phyloP scores from a whole-genome alignment of 2,797 vertebrate genomes.

The Chromis chromis region DNA sequence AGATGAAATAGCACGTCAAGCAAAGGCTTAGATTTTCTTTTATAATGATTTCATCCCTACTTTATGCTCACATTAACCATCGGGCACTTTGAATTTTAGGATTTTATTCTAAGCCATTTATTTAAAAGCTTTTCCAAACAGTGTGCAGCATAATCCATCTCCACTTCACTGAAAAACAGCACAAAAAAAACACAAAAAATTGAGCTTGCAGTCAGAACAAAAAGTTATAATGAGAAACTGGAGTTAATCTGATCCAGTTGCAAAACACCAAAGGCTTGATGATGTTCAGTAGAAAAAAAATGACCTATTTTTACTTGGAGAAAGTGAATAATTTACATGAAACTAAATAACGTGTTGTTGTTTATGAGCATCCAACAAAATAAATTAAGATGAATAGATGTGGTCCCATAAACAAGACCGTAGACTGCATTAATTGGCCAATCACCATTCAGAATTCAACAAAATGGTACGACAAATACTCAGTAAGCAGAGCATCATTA shows the following conservation, averaged over 20 bases:
- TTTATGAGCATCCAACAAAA: not conserved
- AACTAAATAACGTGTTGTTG: too few relatives aligned
- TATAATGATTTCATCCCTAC: not conserved
- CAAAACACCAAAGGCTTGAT: not conserved
- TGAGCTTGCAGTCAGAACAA: not conserved
- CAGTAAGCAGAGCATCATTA: not conserved
- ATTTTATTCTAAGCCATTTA: not conserved
- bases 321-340: not conserved
- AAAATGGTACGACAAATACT: not conserved
- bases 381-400: too few relatives aligned
- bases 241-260: not conserved
- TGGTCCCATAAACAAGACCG: not conserved
- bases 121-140: not conserved
- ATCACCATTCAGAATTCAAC: not conserved
- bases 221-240: not conserved
- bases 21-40: not conserved
- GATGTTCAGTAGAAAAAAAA: not conserved
- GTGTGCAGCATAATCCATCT: not conserved
- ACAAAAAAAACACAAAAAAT: not conserved
- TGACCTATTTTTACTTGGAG: not conserved
- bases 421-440: too few relatives aligned
- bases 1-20: not conserved
- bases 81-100: not conserved
- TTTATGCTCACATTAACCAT: not conserved
- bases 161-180: not conserved